Evolutionary conservation across 2,113 vertebrate species (phyloP).

Genomic region (Leucosticte australis): DNA sequence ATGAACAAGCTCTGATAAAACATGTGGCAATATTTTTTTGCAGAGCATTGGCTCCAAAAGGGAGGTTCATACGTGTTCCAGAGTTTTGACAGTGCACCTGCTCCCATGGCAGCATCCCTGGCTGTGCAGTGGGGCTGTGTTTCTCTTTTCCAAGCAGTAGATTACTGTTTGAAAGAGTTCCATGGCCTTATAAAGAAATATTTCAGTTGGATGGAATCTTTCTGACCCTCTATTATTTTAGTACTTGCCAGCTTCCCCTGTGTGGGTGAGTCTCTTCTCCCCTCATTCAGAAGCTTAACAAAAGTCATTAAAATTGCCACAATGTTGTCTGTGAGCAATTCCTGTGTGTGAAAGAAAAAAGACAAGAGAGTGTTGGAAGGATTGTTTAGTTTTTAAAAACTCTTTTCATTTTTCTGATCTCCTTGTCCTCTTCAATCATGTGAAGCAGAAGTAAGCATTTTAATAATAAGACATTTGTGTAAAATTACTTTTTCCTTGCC

Average conservation of each 20-base stretch:
- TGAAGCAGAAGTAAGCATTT: constrained; percentile 2
- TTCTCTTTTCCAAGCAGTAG: neutral
- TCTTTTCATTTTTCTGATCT: neutral
- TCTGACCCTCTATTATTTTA: neutral
- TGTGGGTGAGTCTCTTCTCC: neutral
- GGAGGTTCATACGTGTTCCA: neutral
- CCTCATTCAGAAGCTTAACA: neutral
- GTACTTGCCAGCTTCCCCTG: neutral
- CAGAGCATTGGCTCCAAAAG: neutral
- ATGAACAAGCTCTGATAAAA: neutral
- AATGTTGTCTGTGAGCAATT: neutral
- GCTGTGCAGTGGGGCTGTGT: neutral
- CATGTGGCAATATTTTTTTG: neutral
- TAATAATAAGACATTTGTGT: neutral
- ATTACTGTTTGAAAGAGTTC: neutral
- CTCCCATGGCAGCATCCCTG: neutral
- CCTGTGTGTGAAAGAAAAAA: neutral
- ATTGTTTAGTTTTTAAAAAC: neutral
- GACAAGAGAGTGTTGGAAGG: neutral
- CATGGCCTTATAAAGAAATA: neutral
- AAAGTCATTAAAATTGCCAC: constrained; percentile 23
- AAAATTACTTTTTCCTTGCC: constrained; percentile 6
- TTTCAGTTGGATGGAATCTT: neutral
- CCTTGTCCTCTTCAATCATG: constrained; percentile 24
- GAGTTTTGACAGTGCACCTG: neutral